Evolutionary conservation across 2,113 vertebrate species (phyloP).

Genomic region (Gracilinanus agilis): DNA sequence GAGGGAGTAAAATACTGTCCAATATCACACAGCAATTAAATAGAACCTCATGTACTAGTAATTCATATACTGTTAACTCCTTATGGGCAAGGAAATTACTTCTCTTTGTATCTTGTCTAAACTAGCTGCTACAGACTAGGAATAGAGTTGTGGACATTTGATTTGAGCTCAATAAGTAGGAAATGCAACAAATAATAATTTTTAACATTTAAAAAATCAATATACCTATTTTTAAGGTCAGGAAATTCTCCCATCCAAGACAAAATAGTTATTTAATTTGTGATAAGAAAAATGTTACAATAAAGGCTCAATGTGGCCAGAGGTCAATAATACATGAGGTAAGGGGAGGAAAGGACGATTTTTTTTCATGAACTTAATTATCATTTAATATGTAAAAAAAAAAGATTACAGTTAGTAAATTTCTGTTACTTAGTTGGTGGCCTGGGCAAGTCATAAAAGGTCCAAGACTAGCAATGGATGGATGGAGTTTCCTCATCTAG

Average conservation of each 20-base stretch:
- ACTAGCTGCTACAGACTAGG: neutral
- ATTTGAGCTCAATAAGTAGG: neutral
- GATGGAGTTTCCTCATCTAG: neutral
- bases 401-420: neutral
- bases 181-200: neutral
- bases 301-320: neutral
- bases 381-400: neutral
- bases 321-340: neutral
- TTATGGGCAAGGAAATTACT: neutral
- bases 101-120: neutral
- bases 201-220: neutral
- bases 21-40: neutral
- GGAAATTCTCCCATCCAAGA: neutral
- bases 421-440: neutral
- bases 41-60: neutral
- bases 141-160: neutral
- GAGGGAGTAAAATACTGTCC: neutral
- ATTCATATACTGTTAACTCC: neutral
- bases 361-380: neutral
- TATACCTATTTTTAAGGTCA: neutral
- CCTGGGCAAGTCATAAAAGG: neutral
- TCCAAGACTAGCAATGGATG: neutral
- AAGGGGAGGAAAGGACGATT: neutral
- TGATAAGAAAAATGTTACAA: neutral
- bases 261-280: neutral